Conservation (phyloP, 1,140 invertebrate genomes). For the Macrotrachela quadricornifera region DNA sequence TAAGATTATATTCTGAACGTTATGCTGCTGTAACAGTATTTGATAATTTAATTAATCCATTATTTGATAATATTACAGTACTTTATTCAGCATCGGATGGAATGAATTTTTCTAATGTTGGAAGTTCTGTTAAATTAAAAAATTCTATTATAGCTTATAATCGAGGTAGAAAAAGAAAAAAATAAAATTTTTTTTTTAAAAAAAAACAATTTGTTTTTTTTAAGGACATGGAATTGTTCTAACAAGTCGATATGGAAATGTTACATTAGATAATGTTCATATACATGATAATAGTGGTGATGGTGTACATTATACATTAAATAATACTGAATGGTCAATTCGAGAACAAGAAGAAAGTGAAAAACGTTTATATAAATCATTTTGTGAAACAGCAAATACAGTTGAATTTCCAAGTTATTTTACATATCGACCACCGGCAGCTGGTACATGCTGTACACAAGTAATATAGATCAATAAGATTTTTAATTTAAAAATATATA, state of each 20-base stretch:
- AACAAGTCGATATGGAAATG: slow-evolving; percentile 54
- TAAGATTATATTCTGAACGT: no score
- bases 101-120: slow-evolving; percentile 6
- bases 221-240: slow-evolving; percentile 51
- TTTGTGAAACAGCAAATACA: slow-evolving; percentile 4
- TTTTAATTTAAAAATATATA: no score
- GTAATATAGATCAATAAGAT: neutral
- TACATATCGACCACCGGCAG: slow-evolving; percentile 57
- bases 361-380: neutral
- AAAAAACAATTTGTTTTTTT: no score
- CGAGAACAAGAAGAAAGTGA: slow-evolving; percentile 6
- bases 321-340: slow-evolving; percentile 4
- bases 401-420: slow-evolving; percentile 3
- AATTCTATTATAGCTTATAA: slow-evolving; percentile 2
- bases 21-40: no score
- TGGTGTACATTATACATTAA: slow-evolving; percentile 39
- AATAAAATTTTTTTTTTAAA: no score
- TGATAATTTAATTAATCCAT: no score
- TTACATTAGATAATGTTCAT: slow-evolving; percentile 68
- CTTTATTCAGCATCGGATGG: neutral
- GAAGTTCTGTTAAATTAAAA: neutral
- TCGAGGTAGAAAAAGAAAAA: neutral
- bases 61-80: no score
- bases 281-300: slow-evolving; percentile 74
- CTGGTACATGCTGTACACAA: slow-evolving; percentile 19